phyloP scores from a whole-genome alignment of 1,140 invertebrate species.

The Aphaenogaster rudis region DNA sequence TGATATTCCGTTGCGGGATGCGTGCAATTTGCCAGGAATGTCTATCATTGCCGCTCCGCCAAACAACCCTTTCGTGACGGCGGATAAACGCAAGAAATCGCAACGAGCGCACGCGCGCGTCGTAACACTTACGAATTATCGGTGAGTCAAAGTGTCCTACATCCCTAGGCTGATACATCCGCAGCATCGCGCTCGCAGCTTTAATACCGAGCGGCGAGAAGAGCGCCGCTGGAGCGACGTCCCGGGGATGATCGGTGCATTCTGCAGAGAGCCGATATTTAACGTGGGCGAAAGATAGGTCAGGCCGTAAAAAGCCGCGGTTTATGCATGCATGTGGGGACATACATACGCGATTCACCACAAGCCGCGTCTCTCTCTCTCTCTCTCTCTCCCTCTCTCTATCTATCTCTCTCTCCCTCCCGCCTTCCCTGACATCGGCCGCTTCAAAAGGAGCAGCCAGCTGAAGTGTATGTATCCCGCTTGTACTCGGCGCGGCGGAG shows the following conservation, averaged over 20 bases:
- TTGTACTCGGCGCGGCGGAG: conserved; percentile 60
- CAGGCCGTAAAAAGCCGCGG: conserved; percentile 68
- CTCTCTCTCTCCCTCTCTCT: not conserved
- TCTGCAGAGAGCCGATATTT: conserved; percentile 19
- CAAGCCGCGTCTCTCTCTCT: not conserved
- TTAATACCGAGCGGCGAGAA: not conserved
- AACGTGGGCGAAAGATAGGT: conserved; percentile 68
- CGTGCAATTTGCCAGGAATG: not conserved
- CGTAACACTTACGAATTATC: not conserved
- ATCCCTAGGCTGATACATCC: not conserved
- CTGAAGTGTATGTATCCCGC: conserved; percentile 56
- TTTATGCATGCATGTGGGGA: conserved; percentile 38
- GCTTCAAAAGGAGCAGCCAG: conserved; percentile 78
- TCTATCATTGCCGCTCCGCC: not conserved
- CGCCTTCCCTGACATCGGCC: conserved; percentile 64
- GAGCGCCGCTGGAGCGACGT: not conserved
- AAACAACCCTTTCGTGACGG: not conserved
- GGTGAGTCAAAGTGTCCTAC: not conserved
- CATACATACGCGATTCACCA: conserved; percentile 32
- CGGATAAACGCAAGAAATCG: not conserved
- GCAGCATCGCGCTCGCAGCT: not conserved
- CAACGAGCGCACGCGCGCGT: not conserved
- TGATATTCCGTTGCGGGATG: not conserved
- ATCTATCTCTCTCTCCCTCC: not conserved
- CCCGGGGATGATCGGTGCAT: conserved; percentile 41